Evolutionary conservation across 2,888 invertebrate species (phyloP).

Genomic region (Sisyra terminalis): DNA sequence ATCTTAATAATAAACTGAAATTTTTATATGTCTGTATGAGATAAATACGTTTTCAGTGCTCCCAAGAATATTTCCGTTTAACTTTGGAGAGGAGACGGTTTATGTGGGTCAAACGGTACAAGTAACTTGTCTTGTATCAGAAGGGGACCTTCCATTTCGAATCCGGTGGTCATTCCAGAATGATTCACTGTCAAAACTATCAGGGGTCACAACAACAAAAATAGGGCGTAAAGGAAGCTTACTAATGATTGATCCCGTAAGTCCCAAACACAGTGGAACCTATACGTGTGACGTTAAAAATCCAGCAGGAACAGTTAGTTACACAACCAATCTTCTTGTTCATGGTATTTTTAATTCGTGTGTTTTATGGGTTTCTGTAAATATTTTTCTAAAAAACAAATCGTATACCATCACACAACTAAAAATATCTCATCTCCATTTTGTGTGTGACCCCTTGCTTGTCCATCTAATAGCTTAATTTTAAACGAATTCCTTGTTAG

Average conservation of each 20-base stretch:
- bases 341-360: slow-evolving; percentile 19
- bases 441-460: slow-evolving; percentile 4
- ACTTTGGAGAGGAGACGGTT: slow-evolving; percentile 44
- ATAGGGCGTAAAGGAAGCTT: slow-evolving; percentile 30
- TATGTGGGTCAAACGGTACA: slow-evolving; percentile 67
- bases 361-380: neutral
- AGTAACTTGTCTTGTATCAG: slow-evolving; percentile 45
- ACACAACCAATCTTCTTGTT: slow-evolving; percentile 24
- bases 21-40: slow-evolving; percentile 1
- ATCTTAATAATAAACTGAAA: neutral
- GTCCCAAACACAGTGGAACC: slow-evolving; percentile 24
- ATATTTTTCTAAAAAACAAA: neutral
- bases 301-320: slow-evolving; percentile 22
- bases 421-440: neutral
- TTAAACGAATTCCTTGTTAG: slow-evolving; percentile 16
- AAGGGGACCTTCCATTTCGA: slow-evolving; percentile 38
- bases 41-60: slow-evolving; percentile 35
- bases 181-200: slow-evolving; percentile 21
- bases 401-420: neutral
- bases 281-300: slow-evolving; percentile 27
- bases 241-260: slow-evolving; percentile 24
- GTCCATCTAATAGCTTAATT: no score
- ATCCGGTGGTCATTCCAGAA: slow-evolving; percentile 36
- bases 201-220: slow-evolving; percentile 23
- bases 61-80: slow-evolving; percentile 67